These are phyloP conservation scores for Pseudomyrmex sp. DNA, from an alignment of 1,140 invertebrate species.

Conservation along the genomic window DNA sequence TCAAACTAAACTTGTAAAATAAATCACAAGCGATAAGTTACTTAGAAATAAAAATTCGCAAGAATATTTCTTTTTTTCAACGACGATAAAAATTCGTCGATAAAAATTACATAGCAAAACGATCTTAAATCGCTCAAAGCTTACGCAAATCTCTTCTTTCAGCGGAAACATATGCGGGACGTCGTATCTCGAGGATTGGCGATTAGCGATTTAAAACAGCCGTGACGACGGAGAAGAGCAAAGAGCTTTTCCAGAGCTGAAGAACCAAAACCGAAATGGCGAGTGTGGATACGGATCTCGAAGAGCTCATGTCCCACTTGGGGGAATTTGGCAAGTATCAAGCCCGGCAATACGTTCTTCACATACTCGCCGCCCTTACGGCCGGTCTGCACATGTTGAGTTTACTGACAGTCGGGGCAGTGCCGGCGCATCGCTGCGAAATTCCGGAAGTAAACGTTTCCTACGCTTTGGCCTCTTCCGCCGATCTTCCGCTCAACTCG, in stretches of 20 bases:
- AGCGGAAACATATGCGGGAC: not conserved
- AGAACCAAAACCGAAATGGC: constrained; percentile 67
- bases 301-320: constrained; percentile 89
- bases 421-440: constrained; percentile 90
- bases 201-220: not conserved
- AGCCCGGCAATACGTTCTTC: constrained; percentile 90
- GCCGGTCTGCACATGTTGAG: constrained; percentile 93
- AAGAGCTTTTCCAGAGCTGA: too few relatives aligned
- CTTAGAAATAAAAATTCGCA: too few relatives aligned
- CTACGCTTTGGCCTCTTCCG: not conserved
- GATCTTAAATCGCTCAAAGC: too few relatives aligned
- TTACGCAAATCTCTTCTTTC: too few relatives aligned
- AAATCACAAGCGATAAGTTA: too few relatives aligned
- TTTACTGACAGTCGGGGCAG: constrained; percentile 91
- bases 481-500: not conserved
- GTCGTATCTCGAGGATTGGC: not conserved
- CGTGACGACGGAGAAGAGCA: not conserved
- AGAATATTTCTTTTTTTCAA: too few relatives aligned
- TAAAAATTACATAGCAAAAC: too few relatives aligned
- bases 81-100: too few relatives aligned
- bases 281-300: constrained; percentile 88
- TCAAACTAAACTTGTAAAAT: too few relatives aligned
- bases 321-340: constrained; percentile 94
- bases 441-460: constrained; percentile 83
- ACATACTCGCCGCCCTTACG: constrained; percentile 90